A percentile compares a stretch with the other conserved stretches of the same genome.
phyloP scores from a whole-genome alignment of 2,888 invertebrate genomes.

The Autographa pulchrina region DNA sequence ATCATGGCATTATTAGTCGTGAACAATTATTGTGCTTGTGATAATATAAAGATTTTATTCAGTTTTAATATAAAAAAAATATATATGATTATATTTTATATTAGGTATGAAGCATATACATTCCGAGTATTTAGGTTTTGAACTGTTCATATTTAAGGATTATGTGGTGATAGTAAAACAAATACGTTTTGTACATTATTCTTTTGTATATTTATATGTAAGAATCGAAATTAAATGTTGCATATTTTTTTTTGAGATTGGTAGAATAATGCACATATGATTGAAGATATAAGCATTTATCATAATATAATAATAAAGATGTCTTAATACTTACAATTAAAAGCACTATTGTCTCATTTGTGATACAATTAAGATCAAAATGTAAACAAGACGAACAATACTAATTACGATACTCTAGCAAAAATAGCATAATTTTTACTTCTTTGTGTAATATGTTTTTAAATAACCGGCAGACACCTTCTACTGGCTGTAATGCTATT shows the following conservation, averaged over 20 bases:
- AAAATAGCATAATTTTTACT: slow-evolving; percentile 5
- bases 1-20: slow-evolving; percentile 4
- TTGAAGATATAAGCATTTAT: slow-evolving; percentile 6
- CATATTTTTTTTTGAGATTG: slow-evolving; percentile 31
- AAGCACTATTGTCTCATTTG: slow-evolving; percentile 13
- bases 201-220: slow-evolving; percentile 1
- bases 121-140: too few relatives aligned
- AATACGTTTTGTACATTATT: not conserved
- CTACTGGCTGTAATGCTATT: not conserved
- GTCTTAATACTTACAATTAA: not conserved
- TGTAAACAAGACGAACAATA: slow-evolving; percentile 1
- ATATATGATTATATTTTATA: not conserved
- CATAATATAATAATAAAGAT: not conserved
- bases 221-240: slow-evolving; percentile 22
- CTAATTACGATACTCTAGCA: not conserved
- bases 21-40: not conserved
- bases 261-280: slow-evolving; percentile 12
- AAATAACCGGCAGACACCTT: too few relatives aligned
- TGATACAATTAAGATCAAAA: slow-evolving; percentile 11
- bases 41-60: slow-evolving; percentile 1
- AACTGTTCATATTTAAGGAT: not conserved
- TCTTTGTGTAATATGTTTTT: too few relatives aligned
- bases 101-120: too few relatives aligned
- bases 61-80: not conserved
- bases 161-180: not conserved